Conservation (phyloP, 2,888 invertebrate species). For the Criorhina ranunculi region DNA sequence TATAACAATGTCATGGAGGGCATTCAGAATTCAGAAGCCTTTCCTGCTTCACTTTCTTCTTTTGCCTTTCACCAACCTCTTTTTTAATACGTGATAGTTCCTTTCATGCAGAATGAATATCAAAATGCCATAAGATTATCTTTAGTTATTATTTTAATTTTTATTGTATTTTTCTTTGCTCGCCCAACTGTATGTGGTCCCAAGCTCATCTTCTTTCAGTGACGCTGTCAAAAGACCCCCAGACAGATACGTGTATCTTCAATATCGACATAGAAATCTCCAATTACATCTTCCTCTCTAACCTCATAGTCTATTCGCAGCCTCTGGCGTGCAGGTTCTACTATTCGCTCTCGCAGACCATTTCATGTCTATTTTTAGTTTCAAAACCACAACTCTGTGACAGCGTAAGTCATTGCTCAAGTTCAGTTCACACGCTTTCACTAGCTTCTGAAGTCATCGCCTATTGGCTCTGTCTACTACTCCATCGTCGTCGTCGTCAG, state of each 20-base stretch:
- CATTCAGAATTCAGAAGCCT: no score
- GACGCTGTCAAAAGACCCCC: constrained; percentile 62
- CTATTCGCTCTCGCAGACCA: constrained; percentile 32
- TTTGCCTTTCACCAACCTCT: no score
- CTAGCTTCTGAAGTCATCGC: constrained; percentile 78
- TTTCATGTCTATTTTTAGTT: constrained; percentile 70
- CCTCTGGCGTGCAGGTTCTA: constrained; percentile 51
- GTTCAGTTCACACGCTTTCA: constrained; percentile 84
- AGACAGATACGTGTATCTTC: constrained; percentile 54
- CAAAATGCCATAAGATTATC: no score
- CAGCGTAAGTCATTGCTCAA: constrained; percentile 78
- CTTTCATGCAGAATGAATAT: no score
- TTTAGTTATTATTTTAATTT: background rate
- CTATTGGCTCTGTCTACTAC: constrained; percentile 14
- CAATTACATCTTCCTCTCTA: constrained; percentile 58
- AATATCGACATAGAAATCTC: constrained; percentile 60
- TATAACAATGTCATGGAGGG: no score
- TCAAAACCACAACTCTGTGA: constrained; percentile 70
- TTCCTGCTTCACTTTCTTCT: no score
- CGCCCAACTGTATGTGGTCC: constrained; percentile 46
- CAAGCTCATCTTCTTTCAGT: constrained; percentile 51
- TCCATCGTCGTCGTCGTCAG: background rate
- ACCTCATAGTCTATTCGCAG: constrained; percentile 26
- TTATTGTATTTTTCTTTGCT: constrained; percentile 6
- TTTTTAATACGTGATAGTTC: no score